These are phyloP conservation scores for Gari tellinella DNA, from an alignment of 2,888 invertebrate species.

Conservation along the genomic window DNA sequence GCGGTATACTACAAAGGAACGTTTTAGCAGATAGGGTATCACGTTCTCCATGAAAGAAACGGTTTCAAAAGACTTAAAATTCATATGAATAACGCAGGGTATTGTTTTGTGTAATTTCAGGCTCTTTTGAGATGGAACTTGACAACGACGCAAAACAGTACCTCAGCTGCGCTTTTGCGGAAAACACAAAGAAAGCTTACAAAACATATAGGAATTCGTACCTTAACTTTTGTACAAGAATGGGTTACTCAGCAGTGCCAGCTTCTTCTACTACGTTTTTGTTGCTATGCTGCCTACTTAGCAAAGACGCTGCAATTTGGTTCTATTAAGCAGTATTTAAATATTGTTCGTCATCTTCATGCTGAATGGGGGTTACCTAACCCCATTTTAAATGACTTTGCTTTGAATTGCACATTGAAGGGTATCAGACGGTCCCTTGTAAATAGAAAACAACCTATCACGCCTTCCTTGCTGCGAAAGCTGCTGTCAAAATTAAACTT, in stretches of 20 bases:
- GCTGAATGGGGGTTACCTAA: slow-evolving; percentile 33
- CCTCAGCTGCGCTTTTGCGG: slow-evolving; percentile 4
- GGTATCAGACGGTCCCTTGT: slow-evolving; percentile 26
- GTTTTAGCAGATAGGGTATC: slow-evolving; percentile 21
- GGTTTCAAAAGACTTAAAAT: neutral
- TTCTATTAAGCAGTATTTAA: slow-evolving; percentile 36
- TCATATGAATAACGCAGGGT: slow-evolving; percentile 12
- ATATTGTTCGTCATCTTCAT: slow-evolving; percentile 34
- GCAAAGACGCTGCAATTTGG: slow-evolving; percentile 22
- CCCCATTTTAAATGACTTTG: slow-evolving; percentile 27
- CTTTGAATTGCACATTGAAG: slow-evolving; percentile 9
- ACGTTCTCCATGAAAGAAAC: slow-evolving; percentile 17
- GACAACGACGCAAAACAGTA: slow-evolving; percentile 9
- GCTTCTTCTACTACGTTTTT: slow-evolving; percentile 19
- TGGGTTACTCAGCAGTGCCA: slow-evolving; percentile 20
- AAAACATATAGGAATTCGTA: slow-evolving; percentile 35
- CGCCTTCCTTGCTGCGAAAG: slow-evolving; percentile 13
- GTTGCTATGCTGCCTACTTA: slow-evolving; percentile 24
- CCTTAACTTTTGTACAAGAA: slow-evolving; percentile 13
- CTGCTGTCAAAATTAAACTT: slow-evolving; percentile 16
- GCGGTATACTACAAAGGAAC: slow-evolving; percentile 31
- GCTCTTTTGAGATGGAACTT: slow-evolving; percentile 6
- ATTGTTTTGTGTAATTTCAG: slow-evolving; percentile 15
- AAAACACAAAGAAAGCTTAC: slow-evolving; percentile 29
- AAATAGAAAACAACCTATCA: slow-evolving; percentile 24